These are phyloP conservation scores for Cyrtonyx montezumae DNA, from an alignment of 2,113 vertebrate species.

Conservation along the genomic window DNA sequence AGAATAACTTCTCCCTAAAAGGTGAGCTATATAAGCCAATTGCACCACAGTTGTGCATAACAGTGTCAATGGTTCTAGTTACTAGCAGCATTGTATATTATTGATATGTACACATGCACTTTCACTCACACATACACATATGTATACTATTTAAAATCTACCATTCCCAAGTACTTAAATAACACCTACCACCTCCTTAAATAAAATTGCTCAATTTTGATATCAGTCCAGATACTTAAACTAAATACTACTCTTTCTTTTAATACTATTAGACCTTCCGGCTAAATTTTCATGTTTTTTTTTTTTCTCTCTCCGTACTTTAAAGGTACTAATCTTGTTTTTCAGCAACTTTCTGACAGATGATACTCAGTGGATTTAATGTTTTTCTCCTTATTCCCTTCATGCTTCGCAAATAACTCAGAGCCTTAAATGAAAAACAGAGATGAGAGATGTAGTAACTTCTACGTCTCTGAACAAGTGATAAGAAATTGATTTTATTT, in stretches of 20 bases:
- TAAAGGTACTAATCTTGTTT: neutral
- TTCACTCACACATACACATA: neutral
- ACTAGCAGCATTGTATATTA: neutral
- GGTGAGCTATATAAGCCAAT: neutral
- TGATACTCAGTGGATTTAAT: neutral
- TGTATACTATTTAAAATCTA: neutral
- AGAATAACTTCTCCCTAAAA: neutral
- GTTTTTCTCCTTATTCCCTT: neutral
- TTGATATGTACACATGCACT: neutral
- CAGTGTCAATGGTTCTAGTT: neutral
- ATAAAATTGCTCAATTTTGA: neutral
- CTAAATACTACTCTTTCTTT: neutral
- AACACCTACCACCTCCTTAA: neutral
- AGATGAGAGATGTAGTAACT: slow-evolving; percentile 3
- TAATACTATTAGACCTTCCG: neutral
- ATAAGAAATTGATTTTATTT: neutral
- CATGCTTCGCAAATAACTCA: slow-evolving; percentile 25
- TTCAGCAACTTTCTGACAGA: neutral
- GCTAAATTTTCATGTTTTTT: neutral
- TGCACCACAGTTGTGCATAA: neutral
- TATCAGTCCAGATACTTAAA: neutral
- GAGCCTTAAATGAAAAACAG: slow-evolving; percentile 38
- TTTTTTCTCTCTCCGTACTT: too few relatives aligned
- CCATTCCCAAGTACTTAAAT: neutral
- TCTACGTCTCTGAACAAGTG: neutral